Base-by-base conservation (phyloP, 2,888 invertebrate species). In the Ametastegia equiseti region DNA sequence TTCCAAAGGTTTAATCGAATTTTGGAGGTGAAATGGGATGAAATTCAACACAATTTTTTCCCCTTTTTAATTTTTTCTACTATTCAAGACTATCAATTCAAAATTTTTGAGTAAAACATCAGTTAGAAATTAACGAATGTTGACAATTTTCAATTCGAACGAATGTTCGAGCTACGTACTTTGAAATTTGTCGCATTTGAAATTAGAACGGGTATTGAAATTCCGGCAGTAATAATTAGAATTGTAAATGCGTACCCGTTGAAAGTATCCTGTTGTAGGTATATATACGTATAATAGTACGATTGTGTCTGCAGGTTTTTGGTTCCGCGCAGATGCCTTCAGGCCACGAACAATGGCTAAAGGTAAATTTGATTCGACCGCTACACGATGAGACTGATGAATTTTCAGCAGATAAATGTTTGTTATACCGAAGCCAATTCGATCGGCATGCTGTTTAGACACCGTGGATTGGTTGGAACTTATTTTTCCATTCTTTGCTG, bases 381-480 rank as follows among this genome's bases (percentile, higher is more conserved):
- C 9, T 67, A 11, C 19, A 23, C 11, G 67, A 67, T 39, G 65
- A 33, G 67, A 60, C 67, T 39, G 23, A 67, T 67, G 19, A 23
- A 67, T 67, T 67, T 23, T 23, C 2, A 9, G 39, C 67, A 39
- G 39, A n/a, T 11, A 67, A 67, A 67, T n/a, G n/a, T 67, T 67
- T 19, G 33, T 33, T 65, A 65, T 15, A 7, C 2, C 36, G 19
- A 39, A 39, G 71, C 47, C 23, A 33, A 71, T 71, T 47, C 71
- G 9, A 30, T 71, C 47, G 47, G 6, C 27, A 45, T 27, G 71
- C 23, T 3, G n/a, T 71, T 45, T 67, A 45, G 27, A 36, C 15
- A 27, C 27, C 71, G 33, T 27, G n/a, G 15, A 71, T 47, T 42
- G 27, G 30, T 27, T 45, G 9, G n/a, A n/a, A n/a, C n/a, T n/a